Percentiles rank a stretch among this genome's conserved stretches.
Evolutionary conservation across 92 coral and sea anemone genomes (phyloP).

Genomic region (Siderastrea siderea): DNA sequence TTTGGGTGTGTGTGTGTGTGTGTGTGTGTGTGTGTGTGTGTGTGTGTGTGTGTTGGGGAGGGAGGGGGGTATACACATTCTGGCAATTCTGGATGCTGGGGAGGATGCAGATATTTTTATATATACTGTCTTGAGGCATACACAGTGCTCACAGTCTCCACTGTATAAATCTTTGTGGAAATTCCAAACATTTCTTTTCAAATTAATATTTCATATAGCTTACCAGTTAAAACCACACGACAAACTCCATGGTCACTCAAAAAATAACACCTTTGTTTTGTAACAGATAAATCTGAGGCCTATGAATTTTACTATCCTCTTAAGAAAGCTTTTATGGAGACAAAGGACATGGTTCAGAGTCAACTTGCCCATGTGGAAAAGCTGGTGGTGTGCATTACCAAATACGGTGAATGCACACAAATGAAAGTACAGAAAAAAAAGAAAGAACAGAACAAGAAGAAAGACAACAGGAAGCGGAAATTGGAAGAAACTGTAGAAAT

Average conservation of each 20-base stretch:
- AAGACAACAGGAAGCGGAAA: conserved; percentile 28
- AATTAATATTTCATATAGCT: neutral
- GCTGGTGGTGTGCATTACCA: conserved; percentile 21
- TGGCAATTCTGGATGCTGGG: conserved; percentile 14
- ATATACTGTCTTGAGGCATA: conserved; percentile 11
- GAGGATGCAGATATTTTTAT: conserved; percentile 10
- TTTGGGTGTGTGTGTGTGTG: neutral
- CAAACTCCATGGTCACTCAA: conserved; percentile 26
- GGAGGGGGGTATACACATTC: conserved; percentile 13
- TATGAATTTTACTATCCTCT: conserved; percentile 35
- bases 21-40: neutral
- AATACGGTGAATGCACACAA: conserved; percentile 29
- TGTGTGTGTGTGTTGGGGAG: neutral
- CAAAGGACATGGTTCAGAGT: conserved; percentile 10
- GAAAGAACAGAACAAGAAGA: conserved; percentile 32
- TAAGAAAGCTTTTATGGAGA: conserved; percentile 24
- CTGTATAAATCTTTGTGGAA: conserved; percentile 4
- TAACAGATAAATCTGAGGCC: conserved; percentile 26
- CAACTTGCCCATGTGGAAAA: conserved; percentile 10
- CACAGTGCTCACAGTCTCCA: conserved; percentile 26
- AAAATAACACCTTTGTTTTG: conserved; percentile 12
- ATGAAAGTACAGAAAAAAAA: conserved; percentile 18
- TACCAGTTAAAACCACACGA: conserved; percentile 10
- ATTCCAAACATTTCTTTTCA: neutral
- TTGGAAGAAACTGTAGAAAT: conserved; percentile 8